phyloP scores from a whole-genome alignment of 1,140 invertebrate genomes.

The Penaeus japonicus region DNA sequence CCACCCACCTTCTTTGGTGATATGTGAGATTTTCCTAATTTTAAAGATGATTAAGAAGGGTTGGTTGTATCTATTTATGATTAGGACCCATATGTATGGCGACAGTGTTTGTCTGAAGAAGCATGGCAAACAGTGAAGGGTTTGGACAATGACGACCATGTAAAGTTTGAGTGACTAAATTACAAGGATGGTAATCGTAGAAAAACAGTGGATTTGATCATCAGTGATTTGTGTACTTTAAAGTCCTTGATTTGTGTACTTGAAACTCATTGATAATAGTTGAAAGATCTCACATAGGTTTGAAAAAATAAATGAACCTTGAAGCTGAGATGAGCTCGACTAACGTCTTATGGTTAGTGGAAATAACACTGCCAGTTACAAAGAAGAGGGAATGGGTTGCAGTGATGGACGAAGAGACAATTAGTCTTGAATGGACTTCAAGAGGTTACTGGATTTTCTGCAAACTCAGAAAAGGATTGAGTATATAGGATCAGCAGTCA shows the following conservation, averaged over 20 bases:
- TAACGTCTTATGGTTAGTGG: not conserved
- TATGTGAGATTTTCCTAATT: not conserved
- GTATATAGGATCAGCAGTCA: no score
- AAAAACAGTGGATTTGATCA: constrained; percentile 32
- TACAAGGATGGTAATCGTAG: constrained; percentile 17
- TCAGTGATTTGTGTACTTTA: constrained; percentile 20
- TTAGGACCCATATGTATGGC: not conserved
- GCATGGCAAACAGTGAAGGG: not conserved
- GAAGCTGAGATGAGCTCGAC: not conserved
- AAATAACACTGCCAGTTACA: not conserved
- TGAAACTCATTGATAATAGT: not conserved
- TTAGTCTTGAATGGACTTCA: not conserved
- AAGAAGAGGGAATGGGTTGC: constrained; percentile 17
- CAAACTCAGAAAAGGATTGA: no score
- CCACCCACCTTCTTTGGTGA: constrained; percentile 10
- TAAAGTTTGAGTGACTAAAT: constrained; percentile 20
- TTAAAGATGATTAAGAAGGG: constrained; percentile 24
- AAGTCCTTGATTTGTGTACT: not conserved
- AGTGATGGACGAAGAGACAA: not conserved
- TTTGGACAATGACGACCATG: constrained; percentile 17
- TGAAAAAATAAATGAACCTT: not conserved
- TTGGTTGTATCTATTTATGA: constrained; percentile 7
- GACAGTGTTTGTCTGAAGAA: constrained; percentile 4
- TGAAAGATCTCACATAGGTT: constrained; percentile 7
- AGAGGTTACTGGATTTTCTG: not conserved